phyloP scores from a whole-genome alignment of 1,140 invertebrate genomes.

The Cardiocondyla obscurior region DNA sequence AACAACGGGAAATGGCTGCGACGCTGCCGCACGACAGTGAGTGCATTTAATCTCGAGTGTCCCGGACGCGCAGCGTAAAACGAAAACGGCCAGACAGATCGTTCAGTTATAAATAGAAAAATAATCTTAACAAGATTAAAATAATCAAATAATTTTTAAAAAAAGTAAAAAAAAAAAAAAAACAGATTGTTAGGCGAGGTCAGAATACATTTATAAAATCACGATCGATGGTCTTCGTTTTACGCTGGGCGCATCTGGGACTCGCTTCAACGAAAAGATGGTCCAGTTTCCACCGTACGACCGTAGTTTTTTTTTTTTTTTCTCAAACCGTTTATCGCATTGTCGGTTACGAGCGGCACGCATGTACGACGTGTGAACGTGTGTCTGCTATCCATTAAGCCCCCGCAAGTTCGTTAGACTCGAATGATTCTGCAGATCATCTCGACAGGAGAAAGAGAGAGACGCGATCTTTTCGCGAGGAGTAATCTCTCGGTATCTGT shows the following conservation, averaged over 20 bases:
- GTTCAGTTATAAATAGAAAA: no score
- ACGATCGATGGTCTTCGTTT: no score
- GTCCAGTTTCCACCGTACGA: no score
- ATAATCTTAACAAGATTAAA: no score
- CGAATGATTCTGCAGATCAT: not conserved
- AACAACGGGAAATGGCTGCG: slow-evolving; percentile 95
- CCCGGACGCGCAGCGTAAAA: not conserved
- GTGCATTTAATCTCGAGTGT: slow-evolving; percentile 74
- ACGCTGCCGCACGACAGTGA: slow-evolving; percentile 95
- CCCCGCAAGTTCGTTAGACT: not conserved
- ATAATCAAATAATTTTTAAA: no score
- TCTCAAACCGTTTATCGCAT: not conserved
- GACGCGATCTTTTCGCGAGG: not conserved
- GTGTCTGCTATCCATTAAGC: not conserved
- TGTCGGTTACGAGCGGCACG: not conserved
- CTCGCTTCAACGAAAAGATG: no score
- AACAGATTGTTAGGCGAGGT: no score
- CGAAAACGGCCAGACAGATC: no score
- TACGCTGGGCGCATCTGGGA: no score
- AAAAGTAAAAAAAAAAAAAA: no score
- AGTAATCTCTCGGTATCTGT: slow-evolving; percentile 11
- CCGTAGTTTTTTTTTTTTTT: not conserved
- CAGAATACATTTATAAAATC: no score
- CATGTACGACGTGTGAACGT: not conserved
- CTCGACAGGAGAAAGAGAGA: not conserved